Conservation (phyloP, 2,113 vertebrate species). For the Cyphomyrus discorhynchus region DNA sequence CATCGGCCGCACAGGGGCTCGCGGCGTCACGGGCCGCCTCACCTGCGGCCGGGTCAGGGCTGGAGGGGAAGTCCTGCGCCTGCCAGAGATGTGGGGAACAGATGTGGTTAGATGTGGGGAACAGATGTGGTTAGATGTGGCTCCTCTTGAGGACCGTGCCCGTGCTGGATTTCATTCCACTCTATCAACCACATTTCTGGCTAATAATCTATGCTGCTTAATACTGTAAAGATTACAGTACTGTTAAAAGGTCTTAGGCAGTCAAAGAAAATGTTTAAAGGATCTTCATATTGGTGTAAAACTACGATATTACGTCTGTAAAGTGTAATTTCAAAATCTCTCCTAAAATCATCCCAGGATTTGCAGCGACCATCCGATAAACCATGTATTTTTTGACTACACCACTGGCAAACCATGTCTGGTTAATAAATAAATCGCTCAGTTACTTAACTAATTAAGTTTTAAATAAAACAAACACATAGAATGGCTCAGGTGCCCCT, state of each 20-base stretch:
- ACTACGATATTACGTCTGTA: background rate
- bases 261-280: background rate
- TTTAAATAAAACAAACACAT: background rate
- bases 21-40: background rate
- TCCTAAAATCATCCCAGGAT: background rate
- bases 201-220: background rate
- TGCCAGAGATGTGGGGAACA: constrained; percentile 39
- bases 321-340: background rate
- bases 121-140: background rate
- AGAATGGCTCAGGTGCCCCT: background rate
- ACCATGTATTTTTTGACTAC: background rate
- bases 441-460: background rate
- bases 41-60: constrained; percentile 68
- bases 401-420: background rate
- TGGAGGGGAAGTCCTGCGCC: constrained; percentile 71
- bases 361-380: background rate
- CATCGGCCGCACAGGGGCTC: constrained; percentile 58
- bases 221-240: background rate
- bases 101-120: background rate
- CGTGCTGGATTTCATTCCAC: background rate
- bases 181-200: background rate
- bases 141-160: background rate
- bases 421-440: background rate
- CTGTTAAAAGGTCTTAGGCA: background rate
- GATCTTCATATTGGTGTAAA: background rate